phyloP scores from a whole-genome alignment of 2,113 vertebrate genomes.

The Zingel zingel region DNA sequence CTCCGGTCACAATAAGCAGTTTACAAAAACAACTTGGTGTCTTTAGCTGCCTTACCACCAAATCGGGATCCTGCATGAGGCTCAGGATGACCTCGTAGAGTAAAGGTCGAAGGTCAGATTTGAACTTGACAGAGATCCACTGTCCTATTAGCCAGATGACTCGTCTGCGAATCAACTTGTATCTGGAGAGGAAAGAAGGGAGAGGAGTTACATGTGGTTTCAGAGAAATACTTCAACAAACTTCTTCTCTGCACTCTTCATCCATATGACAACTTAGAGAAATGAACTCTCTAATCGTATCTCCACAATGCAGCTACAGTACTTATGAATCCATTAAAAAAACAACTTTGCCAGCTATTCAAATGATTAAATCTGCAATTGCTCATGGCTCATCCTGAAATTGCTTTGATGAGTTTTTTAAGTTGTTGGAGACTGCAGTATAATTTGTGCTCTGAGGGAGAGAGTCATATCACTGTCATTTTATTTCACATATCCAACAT shows the following conservation, averaged over 20 bases:
- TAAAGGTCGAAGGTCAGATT: constrained; percentile 93
- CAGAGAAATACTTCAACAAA: constrained; percentile 1
- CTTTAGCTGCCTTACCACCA: constrained; percentile 90
- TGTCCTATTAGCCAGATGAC: constrained; percentile 98
- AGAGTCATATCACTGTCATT: background rate
- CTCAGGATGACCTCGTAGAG: constrained; percentile 93
- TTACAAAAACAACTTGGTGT: background rate
- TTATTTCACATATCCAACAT: background rate
- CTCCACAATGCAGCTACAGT: constrained; percentile 7
- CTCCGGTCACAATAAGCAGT: background rate
- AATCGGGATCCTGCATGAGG: constrained; percentile 96
- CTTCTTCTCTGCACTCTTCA: constrained; percentile 1
- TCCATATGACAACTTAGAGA: constrained; percentile 7
- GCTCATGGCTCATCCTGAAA: constrained; percentile 8
- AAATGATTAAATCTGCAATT: constrained; percentile 23
- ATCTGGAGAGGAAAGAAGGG: constrained; percentile 79
- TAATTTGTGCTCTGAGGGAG: constrained; percentile 35
- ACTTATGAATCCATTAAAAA: constrained; percentile 24
- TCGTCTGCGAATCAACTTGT: constrained; percentile 93
- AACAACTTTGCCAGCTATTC: constrained; percentile 17
- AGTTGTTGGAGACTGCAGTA: constrained; percentile 1
- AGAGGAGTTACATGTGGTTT: background rate
- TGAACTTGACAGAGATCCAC: constrained; percentile 99
- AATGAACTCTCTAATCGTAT: constrained; percentile 29
- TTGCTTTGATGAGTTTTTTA: constrained; percentile 3